A percentile compares a stretch with the other conserved stretches of the same genome.
These are phyloP conservation scores for Clangula hyemalis DNA, from an alignment of 2,797 vertebrate species.

Conservation along the genomic window DNA sequence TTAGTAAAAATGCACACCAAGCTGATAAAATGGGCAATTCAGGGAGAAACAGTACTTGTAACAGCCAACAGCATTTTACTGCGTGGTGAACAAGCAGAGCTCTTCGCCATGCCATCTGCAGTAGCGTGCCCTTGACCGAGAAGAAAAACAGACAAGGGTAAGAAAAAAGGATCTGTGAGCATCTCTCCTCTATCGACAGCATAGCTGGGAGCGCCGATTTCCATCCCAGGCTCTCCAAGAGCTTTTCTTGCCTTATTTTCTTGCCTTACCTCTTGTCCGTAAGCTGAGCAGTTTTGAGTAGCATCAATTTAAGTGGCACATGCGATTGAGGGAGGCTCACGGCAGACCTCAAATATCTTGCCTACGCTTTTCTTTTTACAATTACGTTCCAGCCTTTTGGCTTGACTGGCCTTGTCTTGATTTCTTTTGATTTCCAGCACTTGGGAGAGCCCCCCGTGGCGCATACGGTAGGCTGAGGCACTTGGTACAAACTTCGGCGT, in stretches of 20 bases:
- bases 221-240: background rate
- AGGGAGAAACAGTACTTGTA: background rate
- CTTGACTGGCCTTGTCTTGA: background rate
- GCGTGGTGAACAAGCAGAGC: background rate
- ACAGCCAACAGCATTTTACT: background rate
- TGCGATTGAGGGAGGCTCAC: background rate
- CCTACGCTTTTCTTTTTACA: background rate
- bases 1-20: background rate
- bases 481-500: background rate
- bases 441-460: background rate
- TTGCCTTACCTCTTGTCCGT: background rate
- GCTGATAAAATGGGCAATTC: background rate
- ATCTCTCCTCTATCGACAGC: fast-evolving
- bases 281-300: background rate
- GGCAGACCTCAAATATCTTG: background rate
- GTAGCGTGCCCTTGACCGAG: background rate
- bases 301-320: background rate
- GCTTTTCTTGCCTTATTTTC: background rate
- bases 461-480: background rate
- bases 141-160: background rate
- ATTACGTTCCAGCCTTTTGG: background rate
- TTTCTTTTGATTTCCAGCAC: background rate
- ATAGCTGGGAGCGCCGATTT: background rate
- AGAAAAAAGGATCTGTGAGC: background rate
- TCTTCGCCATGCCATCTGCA: background rate